phyloP scores from a whole-genome alignment of 2,113 vertebrate species.

The Climacteris rufus region DNA sequence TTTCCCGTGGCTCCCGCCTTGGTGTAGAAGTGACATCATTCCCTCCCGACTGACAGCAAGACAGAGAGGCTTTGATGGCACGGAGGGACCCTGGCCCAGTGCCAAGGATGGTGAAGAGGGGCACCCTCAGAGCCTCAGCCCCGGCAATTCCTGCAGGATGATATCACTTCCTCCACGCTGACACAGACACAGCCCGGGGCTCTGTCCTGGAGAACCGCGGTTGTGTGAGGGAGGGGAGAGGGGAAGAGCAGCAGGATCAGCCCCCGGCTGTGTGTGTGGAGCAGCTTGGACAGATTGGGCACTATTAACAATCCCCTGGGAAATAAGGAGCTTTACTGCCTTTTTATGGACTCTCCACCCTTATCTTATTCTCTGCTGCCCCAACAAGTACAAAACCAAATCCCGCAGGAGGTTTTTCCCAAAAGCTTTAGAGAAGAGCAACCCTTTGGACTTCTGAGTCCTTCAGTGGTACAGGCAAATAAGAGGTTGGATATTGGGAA shows the following conservation, averaged over 20 bases:
- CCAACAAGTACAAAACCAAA: not conserved
- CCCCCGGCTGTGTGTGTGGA: not conserved
- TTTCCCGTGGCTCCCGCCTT: not conserved
- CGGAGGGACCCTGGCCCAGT: not conserved
- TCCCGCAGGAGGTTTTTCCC: not conserved
- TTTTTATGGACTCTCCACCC: not conserved
- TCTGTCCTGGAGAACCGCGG: not conserved
- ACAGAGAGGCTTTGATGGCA: conserved; percentile 39
- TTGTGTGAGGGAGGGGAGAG: not conserved
- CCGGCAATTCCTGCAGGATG: not conserved
- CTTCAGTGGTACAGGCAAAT: not conserved
- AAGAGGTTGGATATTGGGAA: not conserved
- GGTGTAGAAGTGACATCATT: not conserved
- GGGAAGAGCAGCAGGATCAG: not conserved
- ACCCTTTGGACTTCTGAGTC: not conserved
- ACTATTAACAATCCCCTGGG: not conserved
- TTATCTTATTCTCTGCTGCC: not conserved
- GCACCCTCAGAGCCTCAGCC: not conserved
- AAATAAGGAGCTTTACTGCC: not conserved
- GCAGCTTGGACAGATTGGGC: not conserved
- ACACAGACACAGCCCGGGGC: not conserved
- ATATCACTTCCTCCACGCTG: conserved; percentile 17
- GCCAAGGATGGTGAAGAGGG: not conserved
- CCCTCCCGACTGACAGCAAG: not conserved
- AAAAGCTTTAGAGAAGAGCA: not conserved